Evolutionary conservation across 2,113 vertebrate species (phyloP), one percentile per base, ranked within the genome.

Genomic region (Charadrius vociferus): DNA sequence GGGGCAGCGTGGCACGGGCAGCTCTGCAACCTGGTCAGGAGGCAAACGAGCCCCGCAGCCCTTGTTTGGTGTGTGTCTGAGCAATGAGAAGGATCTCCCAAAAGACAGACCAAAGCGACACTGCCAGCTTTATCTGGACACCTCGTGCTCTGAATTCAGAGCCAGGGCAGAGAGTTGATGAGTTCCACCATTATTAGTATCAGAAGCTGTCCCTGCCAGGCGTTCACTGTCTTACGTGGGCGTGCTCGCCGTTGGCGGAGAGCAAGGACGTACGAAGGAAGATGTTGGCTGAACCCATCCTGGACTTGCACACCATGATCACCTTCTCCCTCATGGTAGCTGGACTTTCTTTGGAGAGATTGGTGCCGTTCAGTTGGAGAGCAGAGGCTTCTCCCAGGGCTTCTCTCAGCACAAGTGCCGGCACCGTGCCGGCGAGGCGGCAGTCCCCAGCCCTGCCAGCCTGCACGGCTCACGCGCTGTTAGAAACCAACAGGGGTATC

Each of bases 401-500:
- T 45, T 37, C 49, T 70, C 45, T 66, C 45, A 39, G 19, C 29
- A 20, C 3, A 3, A 30, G 36, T 5, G 14, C 71, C 11, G 4
- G 34, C 43, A 30, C 4, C 6, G 3, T 4, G 3, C 73, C 3
- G 10, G 53, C 71, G 30, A 10, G 32, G 49, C 14, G 12, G 47
- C 59, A 10, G 23, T 30, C 71, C 39, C 50, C 26, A 6, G 12
- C 29, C 23, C 56, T 77, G 55, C 68, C 68, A 63, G 66, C 6
- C 49, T 12, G 50, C 21, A 12, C 1, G 12, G 27, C 24, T 50
- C 16, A 3, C 1, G 5, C 3, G 3, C 55, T 2, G 22, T 9
- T 22, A 15, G 61, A 23, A 58, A 26, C 1, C 5, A 19, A 7
- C 45, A 30, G 32, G 24, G 39, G 2, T 2, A 52, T 12, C 53